phyloP scores from a whole-genome alignment of 37 sponge, comb jelly and placozoan species.

The Haliclona indistincta region DNA sequence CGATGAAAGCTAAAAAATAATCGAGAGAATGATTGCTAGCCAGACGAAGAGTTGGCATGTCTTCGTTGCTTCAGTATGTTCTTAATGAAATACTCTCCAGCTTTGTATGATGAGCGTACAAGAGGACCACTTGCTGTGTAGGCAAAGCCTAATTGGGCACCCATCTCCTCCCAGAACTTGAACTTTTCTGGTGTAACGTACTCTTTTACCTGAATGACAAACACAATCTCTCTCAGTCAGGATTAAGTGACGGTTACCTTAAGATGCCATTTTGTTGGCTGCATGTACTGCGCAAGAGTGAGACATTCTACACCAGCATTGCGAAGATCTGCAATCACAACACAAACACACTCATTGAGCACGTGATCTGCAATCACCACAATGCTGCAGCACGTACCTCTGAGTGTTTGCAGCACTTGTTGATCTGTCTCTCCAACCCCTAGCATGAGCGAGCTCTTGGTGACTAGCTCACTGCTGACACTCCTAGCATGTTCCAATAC shows the following conservation, averaged over 20 bases:
- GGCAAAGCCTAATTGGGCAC: slow-evolving; percentile 84
- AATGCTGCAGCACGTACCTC: slow-evolving; percentile 21
- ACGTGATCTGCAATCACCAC: too few species aligned
- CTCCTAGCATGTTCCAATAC: slow-evolving; percentile 91
- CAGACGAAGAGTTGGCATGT: too few species aligned
- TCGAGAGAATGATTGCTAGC: too few species aligned
- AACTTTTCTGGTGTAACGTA: slow-evolving; percentile 97
- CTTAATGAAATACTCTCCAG: slow-evolving; percentile 91
- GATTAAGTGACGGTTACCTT: slow-evolving; percentile 60
- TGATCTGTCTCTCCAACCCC: slow-evolving; percentile 96
- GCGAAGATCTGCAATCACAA: slow-evolving; percentile 81
- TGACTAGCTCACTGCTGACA: slow-evolving; percentile 65
- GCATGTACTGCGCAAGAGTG: slow-evolving; percentile 99
- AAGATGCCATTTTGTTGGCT: slow-evolving; percentile 93
- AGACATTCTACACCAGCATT: slow-evolving; percentile 92
- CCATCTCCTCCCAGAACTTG: slow-evolving; percentile 93
- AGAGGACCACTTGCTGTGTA: slow-evolving; percentile 99
- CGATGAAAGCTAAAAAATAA: too few species aligned
- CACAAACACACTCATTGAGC: neutral
- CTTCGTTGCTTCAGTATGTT: slow-evolving; percentile 79
- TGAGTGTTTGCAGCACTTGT: slow-evolving; percentile 83
- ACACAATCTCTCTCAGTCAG: slow-evolving; percentile 4
- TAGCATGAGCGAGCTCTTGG: slow-evolving; percentile 99
- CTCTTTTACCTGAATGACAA: slow-evolving; percentile 77
- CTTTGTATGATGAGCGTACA: slow-evolving; percentile 97